phyloP scores from a whole-genome alignment of 2,113 vertebrate species.

The Amphiprion ocellaris region DNA sequence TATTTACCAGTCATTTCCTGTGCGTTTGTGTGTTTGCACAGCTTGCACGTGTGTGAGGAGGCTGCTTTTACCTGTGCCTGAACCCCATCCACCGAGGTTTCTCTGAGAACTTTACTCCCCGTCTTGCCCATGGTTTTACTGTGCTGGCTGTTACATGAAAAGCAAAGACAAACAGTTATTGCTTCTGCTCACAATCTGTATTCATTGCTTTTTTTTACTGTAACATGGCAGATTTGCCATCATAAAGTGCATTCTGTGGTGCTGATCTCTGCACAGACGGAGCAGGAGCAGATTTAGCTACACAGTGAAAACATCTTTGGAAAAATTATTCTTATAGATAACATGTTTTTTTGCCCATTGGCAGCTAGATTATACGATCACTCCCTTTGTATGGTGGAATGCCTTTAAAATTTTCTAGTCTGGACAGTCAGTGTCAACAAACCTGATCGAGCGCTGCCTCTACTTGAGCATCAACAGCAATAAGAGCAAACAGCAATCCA shows the following conservation, averaged over 20 bases:
- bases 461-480: neutral
- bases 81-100: constrained; percentile 77
- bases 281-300: neutral
- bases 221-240: neutral
- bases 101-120: constrained; percentile 79
- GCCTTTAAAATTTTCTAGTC: neutral
- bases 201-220: neutral
- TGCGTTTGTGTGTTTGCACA: neutral
- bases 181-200: neutral
- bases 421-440: neutral
- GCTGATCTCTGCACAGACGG: neutral
- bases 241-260: neutral
- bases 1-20: neutral
- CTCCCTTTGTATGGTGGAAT: neutral
- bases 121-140: constrained; percentile 78
- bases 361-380: neutral
- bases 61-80: constrained; percentile 75
- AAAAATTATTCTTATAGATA: neutral
- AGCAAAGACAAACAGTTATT: constrained; percentile 4
- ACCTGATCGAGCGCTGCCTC: neutral
- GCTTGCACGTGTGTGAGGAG: neutral
- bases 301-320: neutral
- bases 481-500: neutral
- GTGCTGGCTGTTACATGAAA: constrained; percentile 23
- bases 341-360: neutral